A percentile compares a stretch with the other conserved stretches of the same genome.
Conservation (phyloP, 1,140 invertebrate genomes). For the Manduca sexta region DNA sequence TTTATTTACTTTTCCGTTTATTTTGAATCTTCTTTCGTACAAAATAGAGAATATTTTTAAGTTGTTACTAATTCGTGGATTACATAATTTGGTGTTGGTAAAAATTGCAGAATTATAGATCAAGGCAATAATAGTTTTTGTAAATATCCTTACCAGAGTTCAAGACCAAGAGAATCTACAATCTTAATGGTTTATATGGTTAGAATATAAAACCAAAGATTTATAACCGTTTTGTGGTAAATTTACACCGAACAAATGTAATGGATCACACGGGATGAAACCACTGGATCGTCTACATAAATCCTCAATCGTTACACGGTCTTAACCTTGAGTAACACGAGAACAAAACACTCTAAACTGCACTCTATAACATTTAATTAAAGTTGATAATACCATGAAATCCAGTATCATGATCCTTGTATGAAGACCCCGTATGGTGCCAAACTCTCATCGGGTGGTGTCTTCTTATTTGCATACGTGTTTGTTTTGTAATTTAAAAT, state of each 20-base stretch:
- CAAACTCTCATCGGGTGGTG: slow-evolving; percentile 48
- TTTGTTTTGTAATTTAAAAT: slow-evolving; percentile 45
- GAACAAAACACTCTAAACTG: slow-evolving; percentile 10
- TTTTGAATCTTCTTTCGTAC: too few relatives aligned
- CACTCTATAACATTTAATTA: slow-evolving; percentile 10
- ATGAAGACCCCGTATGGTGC: slow-evolving; percentile 31
- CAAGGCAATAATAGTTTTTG: too few relatives aligned
- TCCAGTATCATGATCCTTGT: background rate
- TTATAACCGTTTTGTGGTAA: too few relatives aligned
- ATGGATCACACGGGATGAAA: background rate
- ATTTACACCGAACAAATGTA: background rate
- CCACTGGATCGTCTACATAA: slow-evolving; percentile 28
- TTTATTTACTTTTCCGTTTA: too few relatives aligned
- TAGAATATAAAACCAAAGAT: too few relatives aligned
- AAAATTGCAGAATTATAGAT: too few relatives aligned
- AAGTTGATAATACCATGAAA: slow-evolving; percentile 7
- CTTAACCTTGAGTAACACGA: slow-evolving; percentile 18
- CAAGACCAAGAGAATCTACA: too few relatives aligned
- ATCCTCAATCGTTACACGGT: slow-evolving; percentile 30
- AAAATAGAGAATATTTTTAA: too few relatives aligned
- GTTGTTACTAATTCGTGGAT: too few relatives aligned
- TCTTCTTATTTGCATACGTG: slow-evolving; percentile 54
- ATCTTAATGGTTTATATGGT: too few relatives aligned
- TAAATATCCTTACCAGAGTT: too few relatives aligned
- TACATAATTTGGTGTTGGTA: too few relatives aligned